These are phyloP conservation scores for Drosophila kurseongensis DNA, from an alignment of 1,140 invertebrate genomes.

Conservation along the genomic window DNA sequence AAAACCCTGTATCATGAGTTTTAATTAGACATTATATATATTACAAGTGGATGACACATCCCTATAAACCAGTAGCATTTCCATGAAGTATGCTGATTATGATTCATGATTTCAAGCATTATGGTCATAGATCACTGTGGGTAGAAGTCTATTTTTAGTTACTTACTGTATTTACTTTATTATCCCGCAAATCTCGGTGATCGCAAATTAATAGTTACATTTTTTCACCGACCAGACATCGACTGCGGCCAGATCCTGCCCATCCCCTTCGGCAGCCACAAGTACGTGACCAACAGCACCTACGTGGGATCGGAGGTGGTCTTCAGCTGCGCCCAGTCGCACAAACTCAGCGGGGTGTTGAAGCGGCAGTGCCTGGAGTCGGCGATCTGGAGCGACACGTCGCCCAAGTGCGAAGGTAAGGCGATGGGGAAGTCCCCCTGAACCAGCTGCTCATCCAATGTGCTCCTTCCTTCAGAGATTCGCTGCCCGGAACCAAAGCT, in stretches of 20 bases:
- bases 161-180: no score
- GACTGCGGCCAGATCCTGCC: slow-evolving; percentile 94
- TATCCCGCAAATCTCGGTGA: neutral
- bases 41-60: no score
- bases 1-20: no score
- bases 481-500: slow-evolving; percentile 92
- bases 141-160: no score
- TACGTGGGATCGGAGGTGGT: slow-evolving; percentile 91
- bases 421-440: neutral
- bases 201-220: slow-evolving; percentile 17
- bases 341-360: slow-evolving; percentile 90
- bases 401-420: slow-evolving; percentile 92
- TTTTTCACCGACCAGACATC: slow-evolving; percentile 88
- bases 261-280: slow-evolving; percentile 91
- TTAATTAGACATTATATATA: no score
- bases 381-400: slow-evolving; percentile 92
- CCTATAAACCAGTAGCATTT: no score
- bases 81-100: no score
- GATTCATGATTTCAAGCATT: no score
- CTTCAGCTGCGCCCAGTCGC: slow-evolving; percentile 92
- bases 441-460: neutral
- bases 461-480: slow-evolving; percentile 87
- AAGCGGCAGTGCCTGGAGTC: slow-evolving; percentile 90
- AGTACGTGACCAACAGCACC: slow-evolving; percentile 91
- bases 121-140: no score